A percentile compares a stretch with the other conserved stretches of the same genome.
Evolutionary conservation across 2,888 invertebrate genomes (phyloP).

Genomic region (Morinoia aosen): DNA sequence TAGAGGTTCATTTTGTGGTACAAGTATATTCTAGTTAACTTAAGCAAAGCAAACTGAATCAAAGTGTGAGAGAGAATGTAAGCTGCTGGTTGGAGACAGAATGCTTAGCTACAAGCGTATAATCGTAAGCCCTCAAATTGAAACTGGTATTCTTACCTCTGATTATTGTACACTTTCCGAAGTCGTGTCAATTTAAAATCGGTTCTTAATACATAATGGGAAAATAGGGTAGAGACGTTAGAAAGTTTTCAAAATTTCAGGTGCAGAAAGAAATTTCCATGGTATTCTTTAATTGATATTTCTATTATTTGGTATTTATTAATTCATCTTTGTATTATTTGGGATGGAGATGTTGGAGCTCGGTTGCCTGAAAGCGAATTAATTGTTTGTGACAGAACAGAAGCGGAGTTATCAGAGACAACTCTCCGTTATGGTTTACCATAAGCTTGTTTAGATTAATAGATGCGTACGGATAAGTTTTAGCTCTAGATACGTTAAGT

Average conservation of each 20-base stretch:
- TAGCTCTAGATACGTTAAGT: slow-evolving; percentile 9
- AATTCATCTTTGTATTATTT: neutral
- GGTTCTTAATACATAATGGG: neutral
- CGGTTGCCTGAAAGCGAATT: neutral
- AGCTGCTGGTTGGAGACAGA: neutral
- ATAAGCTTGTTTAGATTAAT: slow-evolving; percentile 28
- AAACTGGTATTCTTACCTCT: neutral
- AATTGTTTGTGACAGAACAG: neutral
- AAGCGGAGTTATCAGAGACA: neutral
- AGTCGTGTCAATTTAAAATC: neutral
- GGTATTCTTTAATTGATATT: neutral
- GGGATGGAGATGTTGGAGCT: neutral
- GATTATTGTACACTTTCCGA: neutral
- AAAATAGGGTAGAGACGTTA: neutral
- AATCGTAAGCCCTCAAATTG: too few relatives aligned
- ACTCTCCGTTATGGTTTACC: neutral
- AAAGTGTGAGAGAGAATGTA: neutral
- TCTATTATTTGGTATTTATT: neutral
- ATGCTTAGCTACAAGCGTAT: neutral
- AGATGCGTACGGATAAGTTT: neutral
- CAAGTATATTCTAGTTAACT: slow-evolving; percentile 43
- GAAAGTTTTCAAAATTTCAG: neutral
- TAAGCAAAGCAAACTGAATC: slow-evolving; percentile 27
- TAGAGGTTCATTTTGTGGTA: slow-evolving; percentile 22
- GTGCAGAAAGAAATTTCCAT: neutral